Evolutionary conservation across 2,797 vertebrate species (phyloP), one percentile per base, ranked within the genome.

Genomic region (Enteromius trimaculatus): DNA sequence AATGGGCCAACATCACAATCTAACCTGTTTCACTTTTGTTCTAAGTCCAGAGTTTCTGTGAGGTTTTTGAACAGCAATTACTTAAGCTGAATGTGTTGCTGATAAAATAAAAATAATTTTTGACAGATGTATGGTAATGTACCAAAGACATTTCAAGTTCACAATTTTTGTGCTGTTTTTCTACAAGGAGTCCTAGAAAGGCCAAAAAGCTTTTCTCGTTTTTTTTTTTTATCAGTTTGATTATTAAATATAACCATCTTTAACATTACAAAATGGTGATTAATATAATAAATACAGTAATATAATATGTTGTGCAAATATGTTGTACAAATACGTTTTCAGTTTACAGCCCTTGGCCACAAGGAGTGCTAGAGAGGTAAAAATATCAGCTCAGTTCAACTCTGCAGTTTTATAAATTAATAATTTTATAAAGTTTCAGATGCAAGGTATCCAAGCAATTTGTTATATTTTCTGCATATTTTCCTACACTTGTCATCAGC

Each of bases 81-180:
- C 44, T 83, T 68, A 53, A 47, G 44, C 64, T 16, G 19, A 21
- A 66, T 66, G 26, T 47, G 29, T 64, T 47, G 58, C 3, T 78
- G 76, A 78, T 64, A 66, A 49, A 65, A 31, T 64, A n/a, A 66
- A 66, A 65, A 51, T 49, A 65, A 64, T 79, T 65, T 79, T 47
- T 79, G 77, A 79, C 74, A 77, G 74, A 77, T 77, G 74, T 60
- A 55, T 53, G 58, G 51, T 58, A 53, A 58, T 47, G 13, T 49
- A 51, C 26, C 42, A n/a, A 44, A 77, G 58, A 77, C 37, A 29
- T 64, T 64, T 64, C 9, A 29, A 31, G 58, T n/a, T 64, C 39
- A 44, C 16, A 4, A 19, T 26, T 47, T 16, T 69, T 39, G 37
- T 14, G 37, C 9, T 21, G 29, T 74, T 16, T 58, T 58, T 58